Evolutionary conservation across 2,797 vertebrate species (phyloP), one percentile per base, ranked within the genome.

Genomic region (Gephyroberyx darwinii): DNA sequence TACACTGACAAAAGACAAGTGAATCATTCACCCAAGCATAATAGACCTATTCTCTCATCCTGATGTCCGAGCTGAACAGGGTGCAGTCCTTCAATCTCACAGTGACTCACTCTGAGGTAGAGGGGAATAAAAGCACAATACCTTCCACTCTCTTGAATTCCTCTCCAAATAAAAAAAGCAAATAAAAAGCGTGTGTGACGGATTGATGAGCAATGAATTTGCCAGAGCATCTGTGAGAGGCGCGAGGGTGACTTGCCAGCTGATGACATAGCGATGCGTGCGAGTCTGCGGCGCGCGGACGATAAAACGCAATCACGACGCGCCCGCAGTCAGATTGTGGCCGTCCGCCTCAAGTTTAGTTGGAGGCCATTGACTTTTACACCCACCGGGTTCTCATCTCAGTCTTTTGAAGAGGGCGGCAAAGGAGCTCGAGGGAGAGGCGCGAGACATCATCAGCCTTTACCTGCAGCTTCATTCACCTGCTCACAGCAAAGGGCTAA

Each of bases 181-280:
- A 82, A 84, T 74, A 84, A 83, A 88, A 84, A 65, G 60, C 56
- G 60, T 39, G 60, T 39, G 58, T 84, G 81, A 87, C 81, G 84
- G 85, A 85, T 86, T 88, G 88, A 92, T 91, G 85, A 90, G 85
- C 83, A 88, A 80, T 82, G 75, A 89, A 86, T 84, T 86, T 84
- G 52, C 81, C 33, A 31, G 70, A 77, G 80, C 78, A 78, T 85
- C 78, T 89, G 80, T 65, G 53, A 84, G 75, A 70, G 84, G 68
- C 78, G 60, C 69, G 78, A 63, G 85, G 77, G 64, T 84, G 80
- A 86, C 82, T 81, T 84, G 78, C 86, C 76, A 75, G 80, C 84
- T 73, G 87, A 89, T 83, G 75, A 84, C 69, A 78, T 73, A 63
- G 69, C 50, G 59, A 62, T 67, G 45, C 86, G 83, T 86, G 26